Conservation (phyloP, 2,113 vertebrate species). For the Synodontis membranacea region DNA sequence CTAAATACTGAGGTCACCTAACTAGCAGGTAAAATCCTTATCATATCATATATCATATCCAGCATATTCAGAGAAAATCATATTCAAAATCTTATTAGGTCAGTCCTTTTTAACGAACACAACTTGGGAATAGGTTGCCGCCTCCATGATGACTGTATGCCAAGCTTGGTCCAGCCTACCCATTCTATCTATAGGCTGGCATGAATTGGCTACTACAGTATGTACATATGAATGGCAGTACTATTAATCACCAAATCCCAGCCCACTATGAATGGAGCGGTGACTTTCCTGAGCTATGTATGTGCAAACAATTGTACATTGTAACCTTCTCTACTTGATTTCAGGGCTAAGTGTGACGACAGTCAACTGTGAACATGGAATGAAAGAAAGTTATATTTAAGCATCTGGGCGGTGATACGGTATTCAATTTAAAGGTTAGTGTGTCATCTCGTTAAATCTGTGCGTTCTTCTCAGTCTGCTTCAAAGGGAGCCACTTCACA, state of each 20-base stretch:
- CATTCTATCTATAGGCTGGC: background rate
- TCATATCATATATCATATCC: background rate
- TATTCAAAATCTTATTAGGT: background rate
- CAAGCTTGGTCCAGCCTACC: background rate
- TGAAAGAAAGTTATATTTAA: background rate
- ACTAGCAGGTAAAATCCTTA: background rate
- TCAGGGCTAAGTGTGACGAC: background rate
- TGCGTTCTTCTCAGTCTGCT: conserved; percentile 8
- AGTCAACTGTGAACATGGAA: background rate
- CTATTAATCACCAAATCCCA: background rate
- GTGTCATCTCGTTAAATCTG: background rate
- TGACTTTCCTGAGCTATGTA: background rate
- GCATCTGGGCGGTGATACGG: background rate
- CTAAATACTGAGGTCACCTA: background rate
- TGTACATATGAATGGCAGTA: background rate
- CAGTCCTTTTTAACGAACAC: background rate
- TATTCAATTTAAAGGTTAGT: conserved; percentile 8
- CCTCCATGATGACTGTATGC: background rate
- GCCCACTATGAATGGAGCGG: background rate
- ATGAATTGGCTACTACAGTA: background rate
- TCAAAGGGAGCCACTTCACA: conserved; percentile 14
- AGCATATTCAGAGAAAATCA: background rate
- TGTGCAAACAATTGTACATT: background rate
- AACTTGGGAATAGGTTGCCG: background rate
- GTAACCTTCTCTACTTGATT: background rate